Conservation (phyloP, 92 coral and sea anemone genomes). For the Plumapathes pennacea region DNA sequence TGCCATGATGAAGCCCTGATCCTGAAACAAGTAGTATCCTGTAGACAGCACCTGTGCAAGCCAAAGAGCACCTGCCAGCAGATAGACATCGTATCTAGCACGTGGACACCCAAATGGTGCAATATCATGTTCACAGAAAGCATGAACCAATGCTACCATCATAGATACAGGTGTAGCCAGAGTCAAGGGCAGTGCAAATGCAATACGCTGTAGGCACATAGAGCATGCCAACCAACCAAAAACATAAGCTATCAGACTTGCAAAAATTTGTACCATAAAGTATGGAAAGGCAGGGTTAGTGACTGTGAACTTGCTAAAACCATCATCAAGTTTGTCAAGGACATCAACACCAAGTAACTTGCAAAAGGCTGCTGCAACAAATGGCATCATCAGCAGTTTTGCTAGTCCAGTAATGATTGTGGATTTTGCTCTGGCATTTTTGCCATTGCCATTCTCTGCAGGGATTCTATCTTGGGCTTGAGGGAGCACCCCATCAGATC, state of each 20-base stretch:
- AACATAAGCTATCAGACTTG: slow-evolving; percentile 74
- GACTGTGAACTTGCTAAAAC: slow-evolving; percentile 34
- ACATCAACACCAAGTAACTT: slow-evolving; percentile 19
- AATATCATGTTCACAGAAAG: neutral
- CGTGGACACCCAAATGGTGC: slow-evolving; percentile 35
- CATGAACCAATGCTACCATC: slow-evolving; percentile 1
- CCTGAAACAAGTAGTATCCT: slow-evolving; percentile 74
- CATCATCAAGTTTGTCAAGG: slow-evolving; percentile 19
- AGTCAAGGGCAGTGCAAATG: slow-evolving; percentile 78
- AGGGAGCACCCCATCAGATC: too few relatives aligned
- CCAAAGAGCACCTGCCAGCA: slow-evolving; percentile 36
- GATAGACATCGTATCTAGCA: slow-evolving; percentile 3
- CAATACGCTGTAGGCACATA: slow-evolving; percentile 76
- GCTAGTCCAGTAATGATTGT: slow-evolving; percentile 67
- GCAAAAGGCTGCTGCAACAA: slow-evolving; percentile 64
- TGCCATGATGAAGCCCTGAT: slow-evolving; percentile 85
- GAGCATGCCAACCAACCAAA: slow-evolving; percentile 81
- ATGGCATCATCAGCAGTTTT: slow-evolving; percentile 82
- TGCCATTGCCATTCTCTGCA: slow-evolving; percentile 1
- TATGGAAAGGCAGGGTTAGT: slow-evolving; percentile 41
- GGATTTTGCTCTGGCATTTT: slow-evolving; percentile 75
- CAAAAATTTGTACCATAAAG: slow-evolving; percentile 71
- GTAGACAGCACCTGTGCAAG: slow-evolving; percentile 73
- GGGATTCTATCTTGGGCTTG: slow-evolving; percentile 11
- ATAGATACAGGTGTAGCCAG: slow-evolving; percentile 72